These are phyloP conservation scores for Protosalanx chinensis DNA, from an alignment of 2,797 vertebrate species.

Conservation along the genomic window DNA sequence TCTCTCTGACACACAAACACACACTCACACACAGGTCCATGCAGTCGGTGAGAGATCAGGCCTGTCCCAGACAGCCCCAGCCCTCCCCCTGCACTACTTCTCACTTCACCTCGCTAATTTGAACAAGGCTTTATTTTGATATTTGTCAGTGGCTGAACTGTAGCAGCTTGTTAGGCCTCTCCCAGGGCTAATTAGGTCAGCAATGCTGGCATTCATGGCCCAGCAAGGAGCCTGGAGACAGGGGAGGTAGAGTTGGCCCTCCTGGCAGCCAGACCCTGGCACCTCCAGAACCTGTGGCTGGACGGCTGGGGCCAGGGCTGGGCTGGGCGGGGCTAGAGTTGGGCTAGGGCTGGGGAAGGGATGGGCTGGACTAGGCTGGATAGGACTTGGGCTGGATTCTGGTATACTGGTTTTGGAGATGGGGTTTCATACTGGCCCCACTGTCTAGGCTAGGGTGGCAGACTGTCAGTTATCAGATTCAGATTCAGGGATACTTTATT, in stretches of 20 bases:
- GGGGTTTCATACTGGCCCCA: neutral
- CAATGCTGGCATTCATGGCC: constrained; percentile 93
- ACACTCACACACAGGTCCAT: constrained; percentile 1
- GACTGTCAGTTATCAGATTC: constrained; percentile 11
- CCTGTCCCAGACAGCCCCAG: constrained; percentile 44
- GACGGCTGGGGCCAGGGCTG: neutral
- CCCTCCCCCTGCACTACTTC: constrained; percentile 63
- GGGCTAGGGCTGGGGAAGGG: neutral
- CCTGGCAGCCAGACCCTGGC: constrained; percentile 16
- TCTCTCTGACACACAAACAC: constrained; percentile 5
- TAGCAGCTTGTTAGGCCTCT: constrained; percentile 91
- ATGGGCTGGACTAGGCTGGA: too few species aligned
- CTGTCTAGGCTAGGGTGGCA: too few species aligned
- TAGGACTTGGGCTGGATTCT: too few species aligned
- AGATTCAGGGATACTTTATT: too few species aligned
- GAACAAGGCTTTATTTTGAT: constrained; percentile 96
- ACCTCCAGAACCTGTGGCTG: constrained; percentile 17
- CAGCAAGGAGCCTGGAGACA: constrained; percentile 57
- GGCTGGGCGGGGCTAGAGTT: neutral
- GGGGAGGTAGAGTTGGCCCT: constrained; percentile 19
- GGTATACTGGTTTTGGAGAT: too few species aligned
- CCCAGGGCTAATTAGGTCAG: constrained; percentile 89
- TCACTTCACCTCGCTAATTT: constrained; percentile 90
- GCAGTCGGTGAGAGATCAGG: constrained; percentile 30
- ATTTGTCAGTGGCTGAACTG: constrained; percentile 88